phyloP scores from a whole-genome alignment of 2,888 invertebrate species.

The Orthosia cruda region DNA sequence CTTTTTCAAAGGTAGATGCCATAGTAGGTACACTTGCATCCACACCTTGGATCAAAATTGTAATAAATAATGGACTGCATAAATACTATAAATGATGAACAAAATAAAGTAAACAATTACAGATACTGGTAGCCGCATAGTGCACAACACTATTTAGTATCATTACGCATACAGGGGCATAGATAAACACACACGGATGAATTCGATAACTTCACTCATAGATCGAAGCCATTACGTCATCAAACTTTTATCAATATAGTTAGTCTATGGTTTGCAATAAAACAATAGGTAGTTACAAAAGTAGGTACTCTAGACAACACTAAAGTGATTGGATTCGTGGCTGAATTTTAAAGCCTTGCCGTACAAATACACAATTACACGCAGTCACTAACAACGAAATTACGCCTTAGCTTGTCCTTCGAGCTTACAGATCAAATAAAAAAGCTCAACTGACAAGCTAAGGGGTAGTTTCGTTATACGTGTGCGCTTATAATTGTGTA shows the following conservation, averaged over 20 bases:
- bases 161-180: constrained; percentile 24
- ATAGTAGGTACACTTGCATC: background rate
- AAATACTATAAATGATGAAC: constrained; percentile 48
- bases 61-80: constrained; percentile 44
- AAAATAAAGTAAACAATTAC: constrained; percentile 42
- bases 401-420: no score
- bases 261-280: background rate
- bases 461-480: no score
- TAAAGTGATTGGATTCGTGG: no score
- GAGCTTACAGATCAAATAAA: no score
- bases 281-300: constrained; percentile 11
- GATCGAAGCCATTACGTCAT: constrained; percentile 49
- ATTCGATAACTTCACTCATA: constrained; percentile 12
- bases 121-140: constrained; percentile 33
- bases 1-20: no score
- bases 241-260: background rate
- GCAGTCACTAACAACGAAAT: no score
- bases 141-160: constrained; percentile 32
- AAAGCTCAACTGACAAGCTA: no score
- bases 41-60: constrained; percentile 44
- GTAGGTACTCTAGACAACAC: no score
- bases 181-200: constrained; percentile 27
- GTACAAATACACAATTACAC: no score
- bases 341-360: no score
- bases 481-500: no score